Base-by-base conservation (phyloP, 2,113 vertebrate genomes). In the Columba livia region DNA sequence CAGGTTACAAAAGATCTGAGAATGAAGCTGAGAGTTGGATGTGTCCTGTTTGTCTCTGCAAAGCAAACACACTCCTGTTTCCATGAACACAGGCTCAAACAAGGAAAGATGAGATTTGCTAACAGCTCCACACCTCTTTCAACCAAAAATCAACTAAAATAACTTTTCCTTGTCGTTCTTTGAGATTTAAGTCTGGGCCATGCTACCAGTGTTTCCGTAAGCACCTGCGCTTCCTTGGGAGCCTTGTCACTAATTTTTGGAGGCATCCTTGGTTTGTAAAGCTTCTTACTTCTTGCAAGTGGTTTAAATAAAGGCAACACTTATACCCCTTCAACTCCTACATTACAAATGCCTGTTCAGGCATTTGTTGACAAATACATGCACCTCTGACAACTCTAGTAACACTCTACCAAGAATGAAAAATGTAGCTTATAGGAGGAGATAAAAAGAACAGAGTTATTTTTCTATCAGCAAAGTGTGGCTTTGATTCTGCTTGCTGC, bases 1-100 rank as follows among this genome's bases (percentile, higher is more conserved):
- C 0, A 32, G 51, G 48, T 50, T 8, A 67, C 1, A 3, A 6
- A 36, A 11, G 31, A 44, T 11, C 40, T 3, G 6, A 32, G 21
- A 26, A 56, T 9, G 15, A 24, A 81, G 7, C 7, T 8, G 34
- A 36, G 36, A 58, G 31, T 18, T 2, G 2, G 36, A 40, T 12
- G 17, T 26, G 14, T 20, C 42, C 40, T 8, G 6, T 36, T 64
- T 21, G 8, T 18, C 32, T 47, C 84, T 5, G 23, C 50, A 42
- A 64, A 44, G 28, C n/a, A 25, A 32, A 29, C 4, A 15, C 12
- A 1, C 11, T 54, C 40, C 31, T 14, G 10, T 6, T 61, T 29
- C 53, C 57, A 40, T 51, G 12, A 78, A 16, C 34, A 24, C 48
- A 48, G 38, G 44, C 62, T 69, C 72, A 38, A 13, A 47, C 17